A percentile compares a stretch with the other conserved stretches of the same genome.
Conservation (phyloP, 2,113 vertebrate species). For the Dolichotis patagonum region DNA sequence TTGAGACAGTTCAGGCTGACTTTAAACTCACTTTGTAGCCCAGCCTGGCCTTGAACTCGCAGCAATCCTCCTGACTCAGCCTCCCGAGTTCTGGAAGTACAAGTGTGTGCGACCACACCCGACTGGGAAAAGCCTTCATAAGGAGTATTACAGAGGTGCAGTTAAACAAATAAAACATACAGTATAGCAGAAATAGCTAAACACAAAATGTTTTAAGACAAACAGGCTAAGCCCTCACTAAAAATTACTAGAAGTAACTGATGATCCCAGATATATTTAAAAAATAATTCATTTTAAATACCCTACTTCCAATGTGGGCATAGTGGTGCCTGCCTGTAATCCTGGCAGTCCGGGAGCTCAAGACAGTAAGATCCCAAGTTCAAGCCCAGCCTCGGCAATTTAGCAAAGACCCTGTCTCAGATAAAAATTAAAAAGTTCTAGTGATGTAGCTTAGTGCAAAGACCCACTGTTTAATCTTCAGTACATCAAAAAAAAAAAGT, state of each 20-base stretch:
- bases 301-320: not conserved
- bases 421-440: not conserved
- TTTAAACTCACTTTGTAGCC: too few species aligned
- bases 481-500: not conserved
- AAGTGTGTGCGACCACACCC: too few species aligned
- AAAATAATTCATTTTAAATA: not conserved
- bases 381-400: not conserved
- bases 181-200: conserved; percentile 29
- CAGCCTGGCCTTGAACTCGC: too few species aligned
- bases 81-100: too few species aligned
- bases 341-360: not conserved
- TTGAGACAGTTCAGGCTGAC: too few species aligned
- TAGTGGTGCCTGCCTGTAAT: not conserved
- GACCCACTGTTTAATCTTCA: not conserved
- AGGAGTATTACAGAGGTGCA: not conserved
- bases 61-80: too few species aligned
- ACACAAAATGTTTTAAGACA: conserved; percentile 25
- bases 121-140: not conserved
- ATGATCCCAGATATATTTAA: not conserved
- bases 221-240: not conserved
- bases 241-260: conserved; percentile 1
- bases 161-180: conserved; percentile 28
- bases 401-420: not conserved
- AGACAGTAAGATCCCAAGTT: not conserved
- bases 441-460: not conserved